phyloP scores from a whole-genome alignment of 2,888 invertebrate genomes.

The Diogma glabrata region DNA sequence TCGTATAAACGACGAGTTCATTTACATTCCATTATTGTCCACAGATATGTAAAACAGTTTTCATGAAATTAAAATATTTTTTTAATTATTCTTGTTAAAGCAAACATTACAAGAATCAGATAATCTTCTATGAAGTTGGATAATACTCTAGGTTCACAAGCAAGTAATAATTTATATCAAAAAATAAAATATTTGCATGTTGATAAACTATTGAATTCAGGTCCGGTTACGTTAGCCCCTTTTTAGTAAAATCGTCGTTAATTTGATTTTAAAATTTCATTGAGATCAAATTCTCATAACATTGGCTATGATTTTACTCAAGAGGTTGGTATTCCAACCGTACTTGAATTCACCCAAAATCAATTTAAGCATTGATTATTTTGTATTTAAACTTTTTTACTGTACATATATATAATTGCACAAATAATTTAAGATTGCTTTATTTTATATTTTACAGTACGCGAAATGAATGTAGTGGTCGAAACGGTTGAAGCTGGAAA shows the following conservation, averaged over 20 bases:
- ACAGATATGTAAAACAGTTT: background rate
- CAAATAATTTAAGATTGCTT: too few relatives aligned
- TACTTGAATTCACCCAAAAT: too few relatives aligned
- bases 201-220: background rate
- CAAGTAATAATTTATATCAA: background rate
- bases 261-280: too few relatives aligned
- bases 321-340: too few relatives aligned
- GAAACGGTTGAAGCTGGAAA: background rate
- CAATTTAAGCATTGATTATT: too few relatives aligned
- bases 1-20: background rate
- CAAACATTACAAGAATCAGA: background rate
- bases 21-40: background rate
- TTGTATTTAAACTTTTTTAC: too few relatives aligned
- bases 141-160: background rate
- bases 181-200: background rate
- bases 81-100: background rate
- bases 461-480: background rate
- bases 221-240: background rate
- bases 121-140: background rate
- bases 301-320: too few relatives aligned
- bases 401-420: too few relatives aligned
- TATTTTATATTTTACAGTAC: too few relatives aligned
- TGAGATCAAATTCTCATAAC: too few relatives aligned
- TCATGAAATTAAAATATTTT: too few relatives aligned
- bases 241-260: background rate